Evolutionary conservation across 2,888 invertebrate species (phyloP).

Genomic region (Phaedon cochleariae): DNA sequence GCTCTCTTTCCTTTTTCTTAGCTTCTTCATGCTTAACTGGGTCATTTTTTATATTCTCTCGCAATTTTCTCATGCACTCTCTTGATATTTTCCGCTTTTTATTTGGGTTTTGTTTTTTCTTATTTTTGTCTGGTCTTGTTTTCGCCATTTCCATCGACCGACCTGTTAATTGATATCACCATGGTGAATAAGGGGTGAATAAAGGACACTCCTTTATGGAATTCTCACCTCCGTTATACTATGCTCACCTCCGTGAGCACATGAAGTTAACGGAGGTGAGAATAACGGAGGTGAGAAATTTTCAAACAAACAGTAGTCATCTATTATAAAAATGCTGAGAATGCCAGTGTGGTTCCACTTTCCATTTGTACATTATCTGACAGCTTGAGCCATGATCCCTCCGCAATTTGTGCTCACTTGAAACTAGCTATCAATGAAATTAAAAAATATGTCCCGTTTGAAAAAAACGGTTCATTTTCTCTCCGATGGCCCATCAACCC

Average conservation of each 20-base stretch:
- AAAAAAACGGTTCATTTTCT: not conserved
- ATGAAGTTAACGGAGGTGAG: no score
- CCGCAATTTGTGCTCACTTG: slow-evolving; percentile 28
- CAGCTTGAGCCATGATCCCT: slow-evolving; percentile 25
- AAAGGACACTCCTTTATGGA: no score
- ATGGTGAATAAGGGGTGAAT: no score
- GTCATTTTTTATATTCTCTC: slow-evolving; percentile 5
- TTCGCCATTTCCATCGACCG: no score
- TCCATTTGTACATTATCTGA: slow-evolving; percentile 16
- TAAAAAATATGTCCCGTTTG: not conserved
- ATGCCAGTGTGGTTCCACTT: not conserved
- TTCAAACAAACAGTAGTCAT: slow-evolving; percentile 14
- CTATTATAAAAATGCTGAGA: not conserved
- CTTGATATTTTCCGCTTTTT: no score
- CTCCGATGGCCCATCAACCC: slow-evolving; percentile 24
- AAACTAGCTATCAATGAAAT: no score
- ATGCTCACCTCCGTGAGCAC: no score
- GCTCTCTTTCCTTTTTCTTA: slow-evolving; percentile 3
- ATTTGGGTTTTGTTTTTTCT: no score
- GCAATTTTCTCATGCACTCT: not conserved
- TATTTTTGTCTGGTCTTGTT: no score
- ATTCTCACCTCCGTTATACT: no score
- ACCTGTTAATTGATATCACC: no score
- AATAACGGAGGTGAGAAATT: no score
- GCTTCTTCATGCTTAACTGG: not conserved